Base-by-base conservation (phyloP, 1,140 invertebrate species). In the Eulimnadia texana region DNA sequence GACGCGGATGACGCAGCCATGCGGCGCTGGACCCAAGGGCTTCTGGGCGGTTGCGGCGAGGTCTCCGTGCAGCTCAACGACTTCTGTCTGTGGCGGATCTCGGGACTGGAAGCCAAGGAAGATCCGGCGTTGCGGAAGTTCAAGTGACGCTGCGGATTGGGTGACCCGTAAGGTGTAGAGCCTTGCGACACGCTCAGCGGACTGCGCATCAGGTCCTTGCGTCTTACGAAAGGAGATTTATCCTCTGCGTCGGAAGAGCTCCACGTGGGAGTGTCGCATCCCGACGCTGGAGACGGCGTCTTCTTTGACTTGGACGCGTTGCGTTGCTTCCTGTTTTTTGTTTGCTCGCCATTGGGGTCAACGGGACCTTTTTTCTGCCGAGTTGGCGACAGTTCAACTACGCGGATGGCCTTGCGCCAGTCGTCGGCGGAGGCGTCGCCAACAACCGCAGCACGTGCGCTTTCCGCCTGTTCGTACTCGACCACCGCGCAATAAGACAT, bases 401-500 rank as follows among this genome's bases (percentile, higher is more conserved):
- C 33, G 49, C 64, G 54, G 27, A 62, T 49, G 25, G 20, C 63
- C 11, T 33, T 59, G 60, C 52, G 25, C 55, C 55, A 19, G 50
- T 28, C 51, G 28, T 61, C 50, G 22, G 19, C 19, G 29, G 28
- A 28, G 11, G 50, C 9, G 6, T 56, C 64, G 73, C 70, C 84
- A 60, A 84, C 79, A 16, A 85, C 76, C 0, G 90, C 90, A 58
- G 83, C 81, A 67, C 86, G 80, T 0, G 90, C 90, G 9, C 84
- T 81, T 55, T 90, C 88, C 1, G 89, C 88, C 61, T 87, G 81
- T 56, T 89, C 86, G 71, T 93, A 96, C 75, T 94, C 90, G 50
- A 93, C 82, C 65, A 93, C 77, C 9, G 90, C 90, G 74, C 87
- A 92, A 63, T 90, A 84, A 68, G 85, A 82, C 63, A 84, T 84